phyloP scores from a whole-genome alignment of 2,113 vertebrate genomes.

The Hymenochirus boettgeri region DNA sequence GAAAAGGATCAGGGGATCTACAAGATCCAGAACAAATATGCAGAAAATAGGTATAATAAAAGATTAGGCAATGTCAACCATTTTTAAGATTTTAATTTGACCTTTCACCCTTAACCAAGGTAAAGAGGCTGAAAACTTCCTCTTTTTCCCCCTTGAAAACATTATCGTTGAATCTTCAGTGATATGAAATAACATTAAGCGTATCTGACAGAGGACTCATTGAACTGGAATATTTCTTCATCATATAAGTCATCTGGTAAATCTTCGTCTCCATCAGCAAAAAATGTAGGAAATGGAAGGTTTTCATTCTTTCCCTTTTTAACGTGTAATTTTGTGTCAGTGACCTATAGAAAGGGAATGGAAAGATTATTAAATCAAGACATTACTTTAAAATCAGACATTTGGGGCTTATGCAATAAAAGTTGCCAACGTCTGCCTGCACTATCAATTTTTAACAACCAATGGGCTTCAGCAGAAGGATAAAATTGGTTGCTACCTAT shows the following conservation, averaged over 20 bases:
- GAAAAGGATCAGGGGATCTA: neutral
- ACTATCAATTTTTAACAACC: too few relatives aligned
- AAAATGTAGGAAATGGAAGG: slow-evolving; percentile 87
- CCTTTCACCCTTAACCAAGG: too few relatives aligned
- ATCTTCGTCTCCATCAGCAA: slow-evolving; percentile 78
- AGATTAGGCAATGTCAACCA: too few relatives aligned
- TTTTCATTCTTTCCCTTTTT: slow-evolving; percentile 57
- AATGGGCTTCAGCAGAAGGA: too few relatives aligned
- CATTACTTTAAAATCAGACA: too few relatives aligned
- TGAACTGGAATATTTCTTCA: slow-evolving; percentile 73
- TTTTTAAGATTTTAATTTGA: too few relatives aligned
- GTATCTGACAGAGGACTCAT: slow-evolving; percentile 67
- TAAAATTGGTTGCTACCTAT: too few relatives aligned
- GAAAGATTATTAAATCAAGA: too few relatives aligned
- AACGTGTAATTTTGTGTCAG: slow-evolving; percentile 67
- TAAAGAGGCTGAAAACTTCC: neutral
- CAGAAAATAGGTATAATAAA: neutral
- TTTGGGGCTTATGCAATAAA: too few relatives aligned
- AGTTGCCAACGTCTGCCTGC: too few relatives aligned
- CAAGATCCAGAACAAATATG: neutral
- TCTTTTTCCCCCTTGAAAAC: neutral
- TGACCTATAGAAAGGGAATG: slow-evolving; percentile 63
- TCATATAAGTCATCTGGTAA: slow-evolving; percentile 87
- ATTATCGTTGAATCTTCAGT: neutral
- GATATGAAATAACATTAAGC: slow-evolving; percentile 50